Base-by-base conservation (phyloP, 2,113 vertebrate species). In the Coptodon bakossiorum region DNA sequence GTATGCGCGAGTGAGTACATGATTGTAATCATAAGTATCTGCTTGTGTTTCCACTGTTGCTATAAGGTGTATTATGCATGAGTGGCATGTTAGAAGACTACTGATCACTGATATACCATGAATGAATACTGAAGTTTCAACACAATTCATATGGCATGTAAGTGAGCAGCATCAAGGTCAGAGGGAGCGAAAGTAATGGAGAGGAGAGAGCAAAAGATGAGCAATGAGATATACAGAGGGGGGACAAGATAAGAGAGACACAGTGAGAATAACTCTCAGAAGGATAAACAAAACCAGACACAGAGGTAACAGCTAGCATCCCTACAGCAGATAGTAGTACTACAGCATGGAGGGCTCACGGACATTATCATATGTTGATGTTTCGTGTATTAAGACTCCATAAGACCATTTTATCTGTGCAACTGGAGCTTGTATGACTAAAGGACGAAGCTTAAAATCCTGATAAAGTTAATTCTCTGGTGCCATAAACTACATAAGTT, bases 111-210 rank as follows among this genome's bases (percentile, higher is more conserved):
- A 84, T 79, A 9, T 19, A 61, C 40, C 11, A 3, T 53, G 43
- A 48, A 87, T 61, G 88, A 87, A 86, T 90, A 59, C 71, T 84
- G 53, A 84, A 45, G 53, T 63, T 73, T 91, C 54, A 76, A 11
- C 19, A 17, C 76, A 14, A 17, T 78, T 85, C 52, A 73, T 54
- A 63, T 57, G 59, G 43, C 43, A 78, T 78, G 43, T 78, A 78
- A 50, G 29, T 24, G 17, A 79, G 81, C 63, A 13, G 40, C 45
- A 84, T 87, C 71, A 91, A 91, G 88, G 87, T 94, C 86, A 90
- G 59, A 90, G 52, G 61, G 87, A 48, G 76, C 11, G 34, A 56
- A 86, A 54, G 54, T 86, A 84, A 91, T 63, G 38, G 63, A 63
- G 76, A 80, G 36, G 22, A n/a, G n/a, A 54, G 81, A 86, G 24